Evolutionary conservation across 2,797 vertebrate genomes (phyloP), one percentile per base, ranked within the genome.

Genomic region (Peromyscus attwateri): DNA sequence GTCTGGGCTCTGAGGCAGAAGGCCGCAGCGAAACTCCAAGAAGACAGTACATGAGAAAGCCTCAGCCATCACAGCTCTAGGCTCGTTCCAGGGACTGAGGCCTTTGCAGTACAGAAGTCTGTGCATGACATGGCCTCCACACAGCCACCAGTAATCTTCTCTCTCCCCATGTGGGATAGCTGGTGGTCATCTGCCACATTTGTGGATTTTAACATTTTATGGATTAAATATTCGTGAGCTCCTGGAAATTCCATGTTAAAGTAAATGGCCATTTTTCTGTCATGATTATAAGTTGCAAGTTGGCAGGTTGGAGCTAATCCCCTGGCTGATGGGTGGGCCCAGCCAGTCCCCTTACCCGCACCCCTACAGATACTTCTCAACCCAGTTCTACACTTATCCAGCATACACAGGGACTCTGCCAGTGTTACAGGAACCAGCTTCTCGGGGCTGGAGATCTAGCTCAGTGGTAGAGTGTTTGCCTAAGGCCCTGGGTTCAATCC

Each of bases 151-250:
- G 43, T 13, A 82, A 64, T 55, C 14, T 13, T 84, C 43, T 73
- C 37, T 85, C 37, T 62, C 40, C 88, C 49, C 11, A 31, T n/a
- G 34, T 25, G 71, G 9, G 68, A 37, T 19, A 77, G 93, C 60
- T 34, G 76, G 71, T 31, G 79, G 68, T 77, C 79, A 70, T 89
- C 66, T 29, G 52, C 81, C 49, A 14, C 76, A 29, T 66, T 92
- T 73, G 40, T 82, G 68, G 91, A 85, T 95, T 94, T 57, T 81
- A 88, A 92, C 55, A 92, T 57, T 92, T 85, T 92, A 23, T 64
- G 2, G 64, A 73, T 89, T 82, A 77, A 29, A 95, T 96, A 93
- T 91, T 96, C 79, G 87, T 43, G 62, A 85, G 62, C 89, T 95
- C 83, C 73, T 91, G 77, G 43, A 92, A 95, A 82, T 64, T 79